Evolutionary conservation across 2,113 vertebrate genomes (phyloP), one percentile per base, ranked within the genome.

Genomic region (Coturnix japonica): DNA sequence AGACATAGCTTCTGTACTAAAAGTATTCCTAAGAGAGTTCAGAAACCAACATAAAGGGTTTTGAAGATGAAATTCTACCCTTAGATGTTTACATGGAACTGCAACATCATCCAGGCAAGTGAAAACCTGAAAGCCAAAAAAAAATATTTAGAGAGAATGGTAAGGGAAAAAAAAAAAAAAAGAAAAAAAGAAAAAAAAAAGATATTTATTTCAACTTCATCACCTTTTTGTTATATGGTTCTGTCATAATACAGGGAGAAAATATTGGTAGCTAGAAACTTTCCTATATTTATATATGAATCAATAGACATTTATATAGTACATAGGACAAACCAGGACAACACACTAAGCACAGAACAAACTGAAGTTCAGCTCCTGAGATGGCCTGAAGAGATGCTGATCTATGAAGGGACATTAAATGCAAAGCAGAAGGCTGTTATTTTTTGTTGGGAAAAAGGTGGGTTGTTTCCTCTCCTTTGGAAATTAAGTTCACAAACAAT

Each of bases 61-160:
- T 56, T 63, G 46, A 91, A 73, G 70, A 89, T 76, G n/a, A 81
- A 53, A 81, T 75, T 70, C 31, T 81, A 67, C 81, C 16, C 0
- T 20, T n/a, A 92, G 84, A 79, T 33, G 87, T 93, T 82, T 76
- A 39, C 44, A 79, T 35, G 70, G 31, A 91, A 92, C 65, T 90
- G 71, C 63, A 87, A 79, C 35, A 46, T 15, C 33, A 63, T 11
- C 54, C 54, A 87, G 46, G 44, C 3, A 0, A 87, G 54, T n/a
- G 25, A 69, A 87, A 90, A 76, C 22, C 33, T 28, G 90, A 71
- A 63, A 15, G 49, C 25, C 67, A 54, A 85, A 90, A 92, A 54
- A 37, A 72, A 69, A 30, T 31, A 65, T 35, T 69, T 25, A 82
- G 37, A 6, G 64, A 56, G 78, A 22, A 73, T 13, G 57, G 23